Conservation (phyloP, 2,888 invertebrate genomes). For the Seira musarum region DNA sequence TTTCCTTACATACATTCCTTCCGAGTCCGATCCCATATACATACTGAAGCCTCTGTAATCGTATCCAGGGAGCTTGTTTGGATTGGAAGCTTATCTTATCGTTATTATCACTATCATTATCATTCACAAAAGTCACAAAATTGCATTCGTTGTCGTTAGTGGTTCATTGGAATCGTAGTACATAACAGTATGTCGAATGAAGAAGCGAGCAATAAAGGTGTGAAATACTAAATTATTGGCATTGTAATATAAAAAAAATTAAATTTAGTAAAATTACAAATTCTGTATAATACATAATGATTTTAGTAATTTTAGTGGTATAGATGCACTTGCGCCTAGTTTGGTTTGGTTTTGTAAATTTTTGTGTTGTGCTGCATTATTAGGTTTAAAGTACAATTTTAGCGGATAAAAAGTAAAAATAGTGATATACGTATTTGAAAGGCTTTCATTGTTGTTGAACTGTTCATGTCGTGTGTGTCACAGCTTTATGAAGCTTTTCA, state of each 20-base stretch:
- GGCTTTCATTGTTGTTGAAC: background rate
- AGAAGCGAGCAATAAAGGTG: conserved; percentile 13
- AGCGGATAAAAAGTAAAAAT: background rate
- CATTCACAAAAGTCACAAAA: no score
- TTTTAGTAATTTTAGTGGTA: background rate
- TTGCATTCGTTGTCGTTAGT: no score
- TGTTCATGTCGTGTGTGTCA: background rate
- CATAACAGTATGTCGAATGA: conserved; percentile 14
- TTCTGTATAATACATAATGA: background rate
- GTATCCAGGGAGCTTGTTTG: no score
- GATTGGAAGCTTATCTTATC: no score
- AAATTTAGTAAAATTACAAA: conserved; percentile 2
- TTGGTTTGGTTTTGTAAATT: conserved; percentile 24
- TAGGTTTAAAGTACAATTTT: background rate
- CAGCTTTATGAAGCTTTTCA: conserved; percentile 2
- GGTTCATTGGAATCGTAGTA: no score
- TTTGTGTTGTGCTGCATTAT: conserved; percentile 21
- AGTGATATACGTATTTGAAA: background rate
- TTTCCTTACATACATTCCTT: no score
- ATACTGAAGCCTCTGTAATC: no score
- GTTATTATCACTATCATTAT: no score
- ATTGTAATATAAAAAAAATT: no score
- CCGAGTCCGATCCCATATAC: no score
- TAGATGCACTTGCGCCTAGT: conserved; percentile 30
- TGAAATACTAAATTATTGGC: no score